A percentile compares a stretch with the other conserved stretches of the same genome.
phyloP scores from a whole-genome alignment of 2,888 invertebrate species.

The Patella caerulea region DNA sequence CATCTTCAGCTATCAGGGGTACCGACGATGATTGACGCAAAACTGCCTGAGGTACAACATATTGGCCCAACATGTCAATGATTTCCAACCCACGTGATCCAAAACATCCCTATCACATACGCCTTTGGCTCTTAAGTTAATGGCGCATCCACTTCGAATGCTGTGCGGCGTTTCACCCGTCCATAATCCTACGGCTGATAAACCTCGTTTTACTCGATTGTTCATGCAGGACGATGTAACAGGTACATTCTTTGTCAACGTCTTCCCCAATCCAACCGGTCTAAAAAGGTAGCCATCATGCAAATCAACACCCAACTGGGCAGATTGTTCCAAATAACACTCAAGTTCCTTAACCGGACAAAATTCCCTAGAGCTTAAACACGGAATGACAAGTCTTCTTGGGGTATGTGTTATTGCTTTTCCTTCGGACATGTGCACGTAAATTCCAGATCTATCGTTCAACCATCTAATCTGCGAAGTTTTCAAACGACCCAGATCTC shows the following conservation, averaged over 20 bases:
- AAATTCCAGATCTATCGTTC: not conserved
- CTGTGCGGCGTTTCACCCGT: conserved; percentile 12
- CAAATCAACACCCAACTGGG: too few species aligned
- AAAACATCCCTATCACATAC: conserved; percentile 8
- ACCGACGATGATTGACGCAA: not conserved
- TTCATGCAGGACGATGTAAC: too few species aligned
- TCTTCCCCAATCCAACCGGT: too few species aligned
- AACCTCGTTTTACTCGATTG: conserved; percentile 9
- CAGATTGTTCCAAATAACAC: too few species aligned
- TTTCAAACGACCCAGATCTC: not conserved
- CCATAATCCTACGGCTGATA: not conserved
- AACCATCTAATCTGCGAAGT: not conserved
- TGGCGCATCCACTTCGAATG: conserved; percentile 12
- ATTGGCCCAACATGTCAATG: not conserved
- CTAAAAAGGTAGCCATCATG: too few species aligned
- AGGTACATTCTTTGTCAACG: too few species aligned
- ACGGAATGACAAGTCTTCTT: too few species aligned
- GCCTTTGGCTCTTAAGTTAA: not conserved
- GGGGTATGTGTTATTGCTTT: not conserved
- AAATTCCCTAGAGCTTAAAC: too few species aligned
- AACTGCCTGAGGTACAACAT: not conserved
- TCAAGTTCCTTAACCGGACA: too few species aligned
- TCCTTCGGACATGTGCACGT: not conserved
- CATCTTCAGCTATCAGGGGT: not conserved
- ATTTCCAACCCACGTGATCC: conserved; percentile 16